Evolutionary conservation across 1,140 invertebrate species (phyloP).

Genomic region (Arion vulgaris): DNA sequence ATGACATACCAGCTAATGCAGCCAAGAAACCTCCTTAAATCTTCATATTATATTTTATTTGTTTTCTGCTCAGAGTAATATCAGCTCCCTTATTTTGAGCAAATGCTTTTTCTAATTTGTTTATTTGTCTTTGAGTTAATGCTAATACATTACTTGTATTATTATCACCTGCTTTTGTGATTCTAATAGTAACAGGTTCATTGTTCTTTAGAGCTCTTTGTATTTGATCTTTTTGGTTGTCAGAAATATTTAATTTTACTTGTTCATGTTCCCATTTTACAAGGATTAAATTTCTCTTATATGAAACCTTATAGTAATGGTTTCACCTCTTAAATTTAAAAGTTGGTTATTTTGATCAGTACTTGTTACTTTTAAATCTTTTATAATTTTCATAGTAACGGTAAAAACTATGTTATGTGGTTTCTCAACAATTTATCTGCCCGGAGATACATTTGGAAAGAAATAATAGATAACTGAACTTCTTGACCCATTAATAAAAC

Average conservation of each 20-base stretch:
- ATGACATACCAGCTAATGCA: background rate
- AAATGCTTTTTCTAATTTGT: background rate
- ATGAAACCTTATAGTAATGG: background rate
- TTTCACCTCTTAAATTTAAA: conserved; percentile 6
- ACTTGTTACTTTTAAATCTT: conserved; percentile 1
- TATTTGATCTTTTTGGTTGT: background rate
- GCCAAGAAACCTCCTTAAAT: background rate
- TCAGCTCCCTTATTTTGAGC: background rate
- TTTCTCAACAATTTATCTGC: background rate
- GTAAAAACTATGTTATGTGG: background rate
- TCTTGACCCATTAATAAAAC: background rate
- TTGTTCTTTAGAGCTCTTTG: background rate
- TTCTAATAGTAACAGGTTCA: background rate
- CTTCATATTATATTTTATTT: background rate
- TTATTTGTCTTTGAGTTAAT: background rate
- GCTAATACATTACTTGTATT: conserved; percentile 8
- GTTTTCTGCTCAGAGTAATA: background rate
- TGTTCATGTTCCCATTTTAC: background rate
- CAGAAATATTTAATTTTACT: background rate
- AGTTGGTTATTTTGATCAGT: background rate
- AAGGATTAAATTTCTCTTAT: background rate
- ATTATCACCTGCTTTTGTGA: background rate
- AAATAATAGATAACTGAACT: background rate
- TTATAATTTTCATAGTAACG: background rate
- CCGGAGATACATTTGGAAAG: conserved; percentile 8